A percentile compares a stretch with the other conserved stretches of the same genome.
These are phyloP conservation scores for Pteria penguin DNA, from an alignment of 2,888 invertebrate species.

Conservation along the genomic window DNA sequence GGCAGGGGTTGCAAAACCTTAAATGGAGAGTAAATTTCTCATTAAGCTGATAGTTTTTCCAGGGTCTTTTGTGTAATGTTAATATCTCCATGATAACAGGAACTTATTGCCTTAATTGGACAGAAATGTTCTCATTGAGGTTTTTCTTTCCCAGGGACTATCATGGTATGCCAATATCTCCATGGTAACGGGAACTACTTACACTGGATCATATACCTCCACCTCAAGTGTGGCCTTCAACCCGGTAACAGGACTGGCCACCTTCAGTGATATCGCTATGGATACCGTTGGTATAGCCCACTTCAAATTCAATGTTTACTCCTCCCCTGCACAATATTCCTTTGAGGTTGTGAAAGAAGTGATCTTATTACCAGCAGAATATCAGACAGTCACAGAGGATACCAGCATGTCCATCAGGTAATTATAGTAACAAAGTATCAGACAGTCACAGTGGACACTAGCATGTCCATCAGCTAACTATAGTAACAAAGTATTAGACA, in stretches of 20 bases:
- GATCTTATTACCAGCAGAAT: constrained; percentile 21
- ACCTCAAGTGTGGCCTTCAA: constrained; percentile 46
- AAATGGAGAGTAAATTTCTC: background rate
- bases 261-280: constrained; percentile 55
- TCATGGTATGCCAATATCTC: constrained; percentile 15
- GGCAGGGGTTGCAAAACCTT: background rate
- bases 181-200: constrained; percentile 17
- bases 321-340: constrained; percentile 53
- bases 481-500: too few relatives aligned
- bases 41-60: background rate
- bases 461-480: too few relatives aligned
- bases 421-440: too few relatives aligned
- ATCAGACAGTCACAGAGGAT: constrained; percentile 24
- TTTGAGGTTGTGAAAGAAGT: constrained; percentile 38
- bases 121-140: too few relatives aligned
- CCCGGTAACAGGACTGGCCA: constrained; percentile 46
- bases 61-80: constrained; percentile 38
- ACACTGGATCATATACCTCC: constrained; percentile 45
- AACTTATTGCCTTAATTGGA: too few relatives aligned
- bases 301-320: constrained; percentile 47
- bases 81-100: constrained; percentile 3
- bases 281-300: constrained; percentile 54
- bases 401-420: constrained; percentile 29
- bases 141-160: constrained; percentile 1
- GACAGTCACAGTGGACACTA: too few relatives aligned